A percentile compares a stretch with the other conserved stretches of the same genome.
Conservation (phyloP, 1,140 invertebrate genomes). For the Calliopsis andreniformis region DNA sequence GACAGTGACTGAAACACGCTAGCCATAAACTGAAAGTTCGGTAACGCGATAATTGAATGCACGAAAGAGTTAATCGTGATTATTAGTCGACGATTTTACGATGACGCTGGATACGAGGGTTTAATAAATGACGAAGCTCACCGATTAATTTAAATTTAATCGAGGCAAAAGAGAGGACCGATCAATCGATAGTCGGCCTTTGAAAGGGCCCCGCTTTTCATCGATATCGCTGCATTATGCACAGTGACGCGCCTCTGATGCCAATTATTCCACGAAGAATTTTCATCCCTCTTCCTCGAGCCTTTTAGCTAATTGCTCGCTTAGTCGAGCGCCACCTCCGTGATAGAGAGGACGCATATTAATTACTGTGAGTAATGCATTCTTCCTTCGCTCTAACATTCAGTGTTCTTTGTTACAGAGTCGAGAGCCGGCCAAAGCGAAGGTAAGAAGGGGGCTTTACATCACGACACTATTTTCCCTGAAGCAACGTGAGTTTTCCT, state of each 20-base stretch:
- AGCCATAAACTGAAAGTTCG: too few species aligned
- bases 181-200: neutral
- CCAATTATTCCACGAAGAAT: neutral
- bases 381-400: neutral
- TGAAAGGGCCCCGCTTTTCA: neutral
- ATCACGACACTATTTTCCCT: too few species aligned
- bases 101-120: neutral
- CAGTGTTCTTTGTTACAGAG: conserved; percentile 20
- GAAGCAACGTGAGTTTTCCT: too few species aligned
- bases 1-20: too few species aligned
- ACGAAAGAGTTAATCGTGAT: too few species aligned
- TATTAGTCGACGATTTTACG: too few species aligned
- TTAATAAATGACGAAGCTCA: neutral
- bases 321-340: neutral
- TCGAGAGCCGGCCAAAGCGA: neutral
- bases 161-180: neutral
- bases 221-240: neutral
- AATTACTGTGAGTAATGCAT: conserved; percentile 28
- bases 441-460: conserved; percentile 3
- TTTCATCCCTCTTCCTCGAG: neutral
- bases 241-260: neutral
- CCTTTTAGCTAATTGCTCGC: conserved; percentile 36
- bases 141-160: neutral
- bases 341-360: neutral
- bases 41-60: too few species aligned